Conservation (phyloP, 2,888 invertebrate genomes). For the Lissonota sp. region DNA sequence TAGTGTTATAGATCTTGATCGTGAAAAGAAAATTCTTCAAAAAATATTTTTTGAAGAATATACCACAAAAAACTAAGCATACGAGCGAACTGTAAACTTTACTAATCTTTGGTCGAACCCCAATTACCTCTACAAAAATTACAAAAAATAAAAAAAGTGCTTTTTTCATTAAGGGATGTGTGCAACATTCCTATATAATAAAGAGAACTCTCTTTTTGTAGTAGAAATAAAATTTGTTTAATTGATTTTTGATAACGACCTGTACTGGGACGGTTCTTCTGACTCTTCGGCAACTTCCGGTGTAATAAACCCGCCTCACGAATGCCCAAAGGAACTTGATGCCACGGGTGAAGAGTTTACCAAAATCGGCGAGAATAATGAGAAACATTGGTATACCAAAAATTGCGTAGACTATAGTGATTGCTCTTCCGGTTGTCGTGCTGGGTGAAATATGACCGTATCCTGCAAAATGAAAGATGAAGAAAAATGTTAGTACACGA, state of each 20-base stretch:
- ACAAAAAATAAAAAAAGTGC: too few species aligned
- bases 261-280: constrained; percentile 91
- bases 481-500: too few species aligned
- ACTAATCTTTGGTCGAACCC: too few species aligned
- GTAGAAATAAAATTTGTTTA: background rate
- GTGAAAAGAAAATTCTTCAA: too few species aligned
- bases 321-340: constrained; percentile 96
- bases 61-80: too few species aligned
- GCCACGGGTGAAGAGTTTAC: constrained; percentile 93
- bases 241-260: constrained; percentile 83
- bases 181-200: background rate
- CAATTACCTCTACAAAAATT: too few species aligned
- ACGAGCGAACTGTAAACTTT: too few species aligned
- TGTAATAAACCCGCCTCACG: constrained; percentile 93
- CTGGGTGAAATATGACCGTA: constrained; percentile 98
- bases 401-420: constrained; percentile 97
- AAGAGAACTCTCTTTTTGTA: background rate
- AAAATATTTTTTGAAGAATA: too few species aligned
- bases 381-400: constrained; percentile 98
- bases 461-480: constrained; percentile 86
- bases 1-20: too few species aligned
- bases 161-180: too few species aligned
- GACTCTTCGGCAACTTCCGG: constrained; percentile 92
- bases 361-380: constrained; percentile 97
- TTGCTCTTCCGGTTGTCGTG: constrained; percentile 92